Evolutionary conservation across 2,888 invertebrate species (phyloP), one percentile per base, ranked within the genome.

Genomic region (Amphimallon solstitiale): DNA sequence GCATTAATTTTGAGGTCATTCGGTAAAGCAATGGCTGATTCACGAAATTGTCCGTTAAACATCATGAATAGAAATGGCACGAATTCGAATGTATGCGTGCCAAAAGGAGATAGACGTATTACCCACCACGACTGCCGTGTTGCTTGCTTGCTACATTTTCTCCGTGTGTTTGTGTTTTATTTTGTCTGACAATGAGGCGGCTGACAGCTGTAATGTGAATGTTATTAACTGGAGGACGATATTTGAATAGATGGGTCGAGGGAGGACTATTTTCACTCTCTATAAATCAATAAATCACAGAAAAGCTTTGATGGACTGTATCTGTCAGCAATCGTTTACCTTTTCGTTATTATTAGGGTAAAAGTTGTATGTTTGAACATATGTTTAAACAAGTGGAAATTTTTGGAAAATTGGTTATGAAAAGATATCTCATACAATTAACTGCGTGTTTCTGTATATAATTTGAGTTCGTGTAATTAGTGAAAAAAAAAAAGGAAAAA

Each of bases 241-340:
- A 75, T 75, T 77, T 76, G 76, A 76, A 75, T 77, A 74, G 75
- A 76, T 72, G 73, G 73, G 70, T 64, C 64, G 72, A 71, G 70
- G 66, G 70, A 69, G 68, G 71, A 72, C 73, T 73, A 72, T 71
- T 72, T 74, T 71, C 15, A 40, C 23, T 68, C 69, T 69, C 68
- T 71, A 71, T 68, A 71, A 76, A 77, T 77, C 76, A 74, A 78
- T 78, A 78, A 77, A 76, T 78, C 76, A 74, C 72, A 23, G 70
- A 73, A 76, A 75, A 73, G 74, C 76, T 77, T 21, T 7, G 37
- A 15, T 37, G 19, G 75, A 69, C 72, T 72, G 74, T 77, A 75
- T 76, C 75, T 74, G 75, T 72, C 70, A 37, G 66, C 23, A 38
- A 56, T 73, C 74, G 73, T 74, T 76, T 51, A 35, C 17, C 34